A percentile compares a stretch with the other conserved stretches of the same genome.
Conservation (phyloP, 2,797 vertebrate genomes). For the Cuniculus paca region DNA sequence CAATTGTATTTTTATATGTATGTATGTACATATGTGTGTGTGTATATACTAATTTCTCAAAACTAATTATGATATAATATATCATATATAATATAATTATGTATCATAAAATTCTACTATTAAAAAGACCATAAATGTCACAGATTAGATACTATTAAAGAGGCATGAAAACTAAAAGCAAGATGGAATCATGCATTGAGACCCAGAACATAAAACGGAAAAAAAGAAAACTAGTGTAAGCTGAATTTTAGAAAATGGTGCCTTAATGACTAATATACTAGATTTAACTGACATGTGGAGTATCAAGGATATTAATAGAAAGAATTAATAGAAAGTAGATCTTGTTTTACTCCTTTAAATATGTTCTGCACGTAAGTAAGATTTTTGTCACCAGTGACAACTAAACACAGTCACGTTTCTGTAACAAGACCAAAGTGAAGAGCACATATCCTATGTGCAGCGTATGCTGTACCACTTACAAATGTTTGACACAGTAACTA, state of each 20-base stretch:
- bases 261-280: slow-evolving; percentile 36
- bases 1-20: not conserved
- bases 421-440: not conserved
- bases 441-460: not conserved
- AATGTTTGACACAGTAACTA: not conserved
- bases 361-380: slow-evolving; percentile 23
- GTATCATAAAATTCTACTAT: not conserved
- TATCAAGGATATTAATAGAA: slow-evolving; percentile 37
- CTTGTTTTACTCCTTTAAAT: slow-evolving; percentile 53
- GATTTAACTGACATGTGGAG: slow-evolving; percentile 57
- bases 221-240: not conserved
- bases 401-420: slow-evolving; percentile 28
- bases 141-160: not conserved
- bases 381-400: slow-evolving; percentile 70
- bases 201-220: not conserved
- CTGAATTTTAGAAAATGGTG: not conserved
- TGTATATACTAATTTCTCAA: not conserved
- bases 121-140: not conserved
- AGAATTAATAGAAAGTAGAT: not conserved
- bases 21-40: not conserved
- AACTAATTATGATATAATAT: not conserved
- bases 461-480: not conserved
- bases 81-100: not conserved
- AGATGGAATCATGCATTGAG: not conserved
- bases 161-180: not conserved